These are phyloP conservation scores for Ascidia mentula DNA, from an alignment of 23 tunicate species.

Conservation along the genomic window DNA sequence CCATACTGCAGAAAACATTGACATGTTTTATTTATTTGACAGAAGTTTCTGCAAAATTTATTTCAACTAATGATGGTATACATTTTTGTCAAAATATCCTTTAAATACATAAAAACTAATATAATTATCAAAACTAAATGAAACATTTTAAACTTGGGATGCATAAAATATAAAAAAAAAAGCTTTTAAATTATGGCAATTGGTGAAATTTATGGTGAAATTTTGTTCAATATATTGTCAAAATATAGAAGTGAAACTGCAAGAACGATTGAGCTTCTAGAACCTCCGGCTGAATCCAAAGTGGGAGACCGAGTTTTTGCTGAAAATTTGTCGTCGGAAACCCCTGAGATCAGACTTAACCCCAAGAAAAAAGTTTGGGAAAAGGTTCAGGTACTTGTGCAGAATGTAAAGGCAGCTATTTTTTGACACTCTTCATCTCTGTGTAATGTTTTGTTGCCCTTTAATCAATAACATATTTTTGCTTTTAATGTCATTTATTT, in stretches of 20 bases:
- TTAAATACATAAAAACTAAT: too few species aligned
- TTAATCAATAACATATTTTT: not conserved
- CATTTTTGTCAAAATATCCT: too few species aligned
- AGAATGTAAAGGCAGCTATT: not conserved
- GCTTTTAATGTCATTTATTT: not conserved
- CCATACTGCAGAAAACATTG: too few species aligned
- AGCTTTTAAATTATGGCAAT: too few species aligned
- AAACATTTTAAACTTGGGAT: too few species aligned
- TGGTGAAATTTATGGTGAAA: too few species aligned
- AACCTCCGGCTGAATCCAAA: slow-evolving; percentile 65
- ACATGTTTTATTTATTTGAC: too few species aligned
- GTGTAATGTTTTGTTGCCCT: not conserved
- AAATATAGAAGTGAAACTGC: slow-evolving; percentile 30
- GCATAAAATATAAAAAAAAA: too few species aligned
- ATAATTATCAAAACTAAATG: too few species aligned
- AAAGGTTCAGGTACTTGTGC: slow-evolving; percentile 62
- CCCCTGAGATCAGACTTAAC: slow-evolving; percentile 67
- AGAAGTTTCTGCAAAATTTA: too few species aligned
- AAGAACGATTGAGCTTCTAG: slow-evolving; percentile 69
- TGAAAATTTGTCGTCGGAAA: slow-evolving; percentile 42
- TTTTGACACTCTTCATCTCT: not conserved
- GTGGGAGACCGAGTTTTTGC: slow-evolving; percentile 77
- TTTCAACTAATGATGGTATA: too few species aligned
- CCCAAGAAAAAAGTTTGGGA: slow-evolving; percentile 96
- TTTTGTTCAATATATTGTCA: not conserved